These are phyloP conservation scores for Leptopilina syphax DNA, from an alignment of 2,888 invertebrate species.

Conservation along the genomic window DNA sequence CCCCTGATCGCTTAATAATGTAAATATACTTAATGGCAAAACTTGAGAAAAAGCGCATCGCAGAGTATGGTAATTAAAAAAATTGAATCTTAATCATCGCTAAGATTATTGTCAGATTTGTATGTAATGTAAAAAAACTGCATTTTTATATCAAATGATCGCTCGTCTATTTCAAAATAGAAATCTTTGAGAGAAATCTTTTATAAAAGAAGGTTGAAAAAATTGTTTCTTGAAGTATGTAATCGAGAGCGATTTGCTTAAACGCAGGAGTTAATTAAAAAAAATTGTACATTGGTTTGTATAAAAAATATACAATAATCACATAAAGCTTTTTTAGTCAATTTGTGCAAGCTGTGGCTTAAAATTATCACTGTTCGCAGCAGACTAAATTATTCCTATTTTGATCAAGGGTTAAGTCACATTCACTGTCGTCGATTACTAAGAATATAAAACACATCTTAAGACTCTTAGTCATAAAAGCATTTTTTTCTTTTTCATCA, in stretches of 20 bases:
- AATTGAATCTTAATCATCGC: constrained; percentile 18
- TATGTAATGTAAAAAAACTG: background rate
- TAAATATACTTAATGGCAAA: constrained; percentile 36
- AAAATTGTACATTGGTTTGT: background rate
- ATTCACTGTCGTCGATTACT: constrained; percentile 2
- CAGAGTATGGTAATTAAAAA: constrained; percentile 19
- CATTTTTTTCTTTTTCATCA: background rate
- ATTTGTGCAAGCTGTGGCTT: constrained; percentile 36
- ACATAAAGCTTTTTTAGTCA: constrained; percentile 34
- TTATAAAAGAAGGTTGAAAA: too few species aligned
- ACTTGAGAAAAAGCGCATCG: constrained; percentile 30
- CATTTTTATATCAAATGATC: background rate
- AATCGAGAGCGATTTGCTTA: background rate
- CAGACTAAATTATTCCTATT: constrained; percentile 2
- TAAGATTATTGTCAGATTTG: constrained; percentile 33
- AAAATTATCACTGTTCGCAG: constrained; percentile 34
- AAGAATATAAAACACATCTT: background rate
- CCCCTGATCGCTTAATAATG: constrained; percentile 45
- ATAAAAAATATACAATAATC: constrained; percentile 36
- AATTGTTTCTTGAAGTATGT: background rate
- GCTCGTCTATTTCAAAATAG: background rate
- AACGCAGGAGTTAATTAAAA: constrained; percentile 23
- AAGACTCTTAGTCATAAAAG: constrained; percentile 27
- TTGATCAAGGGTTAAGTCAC: constrained; percentile 29
- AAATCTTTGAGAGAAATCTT: too few species aligned